Evolutionary conservation across 1,140 invertebrate genomes (phyloP), one percentile per base, ranked within the genome.

Genomic region (Cydia fagiglandana): DNA sequence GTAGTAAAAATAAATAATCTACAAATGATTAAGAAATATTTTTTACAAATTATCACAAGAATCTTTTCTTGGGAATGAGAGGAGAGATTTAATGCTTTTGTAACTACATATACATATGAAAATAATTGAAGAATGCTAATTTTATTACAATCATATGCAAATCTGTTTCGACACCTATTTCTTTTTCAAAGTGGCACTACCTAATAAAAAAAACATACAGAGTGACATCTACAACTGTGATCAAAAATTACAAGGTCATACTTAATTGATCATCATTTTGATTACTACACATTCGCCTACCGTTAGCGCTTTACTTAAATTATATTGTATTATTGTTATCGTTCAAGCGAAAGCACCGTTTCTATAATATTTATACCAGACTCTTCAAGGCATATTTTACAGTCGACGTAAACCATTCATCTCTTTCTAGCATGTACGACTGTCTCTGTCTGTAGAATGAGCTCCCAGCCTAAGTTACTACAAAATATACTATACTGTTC

Each of bases 341-440:
- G 13, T 75, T 78, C 50, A 80, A 78, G 77, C 80, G 17, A 56
- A 81, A 79, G 78, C 76, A 81, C 78, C 76, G 76, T 79, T 76
- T 50, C 75, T 70, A 61, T 20, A 20, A 61, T 61, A 24, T 61
- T 61, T 61, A 12, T 61, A 24, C 4, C 56, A 61, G 56, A 61
- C 6, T 61, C 56, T 61, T 20, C 56, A 20, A 61, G 45, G 45
- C 45, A 47, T 47, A 41, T 47, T 47, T 47, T 47, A 47, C 4
- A 47, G 45, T 13, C 41, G 41, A 13, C 41, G 9, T 45, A 45
- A 47, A 47, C 4, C 45, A 15, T 45, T 12, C 41, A 45, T 47
- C 45, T 15, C 13, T 24, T 24, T 24, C 24, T 24, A 24, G 24
- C 24, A 24, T 24, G 24, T 24, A 34, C 5, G 30, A 34, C 30